Evolutionary conservation across 37 sponge, comb jelly and placozoan species (phyloP).

Genomic region (Axinella damicornis): DNA sequence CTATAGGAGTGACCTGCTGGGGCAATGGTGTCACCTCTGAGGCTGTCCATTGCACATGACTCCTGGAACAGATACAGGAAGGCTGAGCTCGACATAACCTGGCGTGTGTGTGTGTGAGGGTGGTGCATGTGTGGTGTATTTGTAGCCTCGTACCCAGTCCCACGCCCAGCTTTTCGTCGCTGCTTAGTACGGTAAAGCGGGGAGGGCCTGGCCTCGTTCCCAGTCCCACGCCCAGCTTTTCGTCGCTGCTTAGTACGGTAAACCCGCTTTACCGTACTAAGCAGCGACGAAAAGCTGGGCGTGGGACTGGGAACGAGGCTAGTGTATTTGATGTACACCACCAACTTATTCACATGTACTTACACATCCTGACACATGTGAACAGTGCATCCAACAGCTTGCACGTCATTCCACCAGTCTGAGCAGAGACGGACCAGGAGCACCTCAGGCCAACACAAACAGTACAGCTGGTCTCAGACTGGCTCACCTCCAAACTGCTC

Average conservation of each 20-base stretch:
- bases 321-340: no score
- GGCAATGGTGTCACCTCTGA: conserved; percentile 8
- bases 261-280: no score
- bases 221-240: no score
- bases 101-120: background rate
- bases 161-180: no score
- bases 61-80: conserved; percentile 30
- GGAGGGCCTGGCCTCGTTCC: no score
- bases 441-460: background rate
- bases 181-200: no score
- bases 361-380: conserved; percentile 5
- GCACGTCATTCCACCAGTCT: background rate
- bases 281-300: no score
- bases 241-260: no score
- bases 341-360: no score
- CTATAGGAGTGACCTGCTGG: background rate
- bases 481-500: conserved; percentile 31
- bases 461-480: background rate
- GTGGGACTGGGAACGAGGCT: no score
- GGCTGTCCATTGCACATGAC: conserved; percentile 54
- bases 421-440: background rate
- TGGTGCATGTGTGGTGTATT: no score
- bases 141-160: no score
- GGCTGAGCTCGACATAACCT: conserved; percentile 46
- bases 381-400: conserved; percentile 30